Conservation (phyloP, 2,888 invertebrate genomes). For the Caenorhabditis becei region DNA sequence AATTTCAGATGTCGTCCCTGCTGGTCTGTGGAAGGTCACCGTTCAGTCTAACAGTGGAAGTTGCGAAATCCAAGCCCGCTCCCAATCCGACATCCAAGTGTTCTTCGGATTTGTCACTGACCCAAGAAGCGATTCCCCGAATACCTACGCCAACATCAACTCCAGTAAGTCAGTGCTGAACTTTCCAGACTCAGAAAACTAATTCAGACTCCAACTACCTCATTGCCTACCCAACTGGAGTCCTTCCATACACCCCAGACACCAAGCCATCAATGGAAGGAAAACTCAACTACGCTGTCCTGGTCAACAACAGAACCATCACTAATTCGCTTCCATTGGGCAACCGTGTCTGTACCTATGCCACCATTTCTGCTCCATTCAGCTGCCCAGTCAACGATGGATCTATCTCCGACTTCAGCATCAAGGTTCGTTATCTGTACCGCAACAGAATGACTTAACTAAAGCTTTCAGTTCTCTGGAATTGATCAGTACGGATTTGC, state of each 20-base stretch:
- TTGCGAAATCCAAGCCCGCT: slow-evolving; percentile 70
- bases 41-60: slow-evolving; percentile 63
- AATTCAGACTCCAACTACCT: slow-evolving; percentile 71
- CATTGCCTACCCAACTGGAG: slow-evolving; percentile 67
- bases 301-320: slow-evolving; percentile 63
- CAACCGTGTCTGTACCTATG: slow-evolving; percentile 63
- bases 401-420: slow-evolving; percentile 56
- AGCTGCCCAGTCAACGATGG: slow-evolving; percentile 65
- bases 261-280: slow-evolving; percentile 70
- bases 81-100: slow-evolving; percentile 74
- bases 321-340: slow-evolving; percentile 58
- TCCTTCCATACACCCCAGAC: slow-evolving; percentile 65
- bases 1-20: slow-evolving; percentile 69
- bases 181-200: background rate
- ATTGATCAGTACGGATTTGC: slow-evolving; percentile 78
- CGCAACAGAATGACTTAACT: background rate
- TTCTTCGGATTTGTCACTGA: slow-evolving; percentile 73
- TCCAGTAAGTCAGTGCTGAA: slow-evolving; percentile 60
- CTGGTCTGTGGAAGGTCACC: slow-evolving; percentile 71
- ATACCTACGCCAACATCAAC: slow-evolving; percentile 66
- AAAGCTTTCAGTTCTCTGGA: slow-evolving; percentile 70
- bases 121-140: slow-evolving; percentile 69
- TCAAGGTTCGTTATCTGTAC: no score
- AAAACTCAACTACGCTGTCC: slow-evolving; percentile 72
- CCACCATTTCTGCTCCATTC: slow-evolving; percentile 69